These are phyloP conservation scores for Oryzias melastigma DNA, from an alignment of 2,113 vertebrate species.

Conservation along the genomic window DNA sequence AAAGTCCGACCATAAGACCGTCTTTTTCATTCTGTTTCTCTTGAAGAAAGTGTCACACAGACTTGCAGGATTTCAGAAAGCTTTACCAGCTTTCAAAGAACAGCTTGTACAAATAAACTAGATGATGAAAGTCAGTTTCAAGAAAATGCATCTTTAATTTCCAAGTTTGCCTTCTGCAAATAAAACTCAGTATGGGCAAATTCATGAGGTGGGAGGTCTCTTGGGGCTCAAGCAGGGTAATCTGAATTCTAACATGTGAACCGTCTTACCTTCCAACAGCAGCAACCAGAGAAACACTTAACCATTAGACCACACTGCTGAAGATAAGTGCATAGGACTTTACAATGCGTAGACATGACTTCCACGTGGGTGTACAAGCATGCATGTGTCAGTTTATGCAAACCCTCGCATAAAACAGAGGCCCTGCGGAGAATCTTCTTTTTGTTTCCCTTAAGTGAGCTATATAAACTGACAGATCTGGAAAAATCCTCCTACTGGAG, in stretches of 20 bases:
- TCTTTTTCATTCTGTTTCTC: no score
- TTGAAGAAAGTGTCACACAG: no score
- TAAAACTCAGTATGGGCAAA: background rate
- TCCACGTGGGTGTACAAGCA: background rate
- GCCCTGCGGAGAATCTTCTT: constrained; percentile 15
- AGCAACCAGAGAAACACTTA: constrained; percentile 6
- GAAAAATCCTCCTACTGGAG: constrained; percentile 55
- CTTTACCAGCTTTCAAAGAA: no score
- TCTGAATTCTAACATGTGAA: background rate
- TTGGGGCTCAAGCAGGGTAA: background rate
- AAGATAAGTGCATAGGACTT: constrained; percentile 6
- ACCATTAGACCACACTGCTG: constrained; percentile 6
- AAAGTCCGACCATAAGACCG: no score
- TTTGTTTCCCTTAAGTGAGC: constrained; percentile 23
- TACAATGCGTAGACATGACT: constrained; percentile 11
- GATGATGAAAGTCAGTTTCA: constrained; percentile 1
- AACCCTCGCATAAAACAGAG: constrained; percentile 16
- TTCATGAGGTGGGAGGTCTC: background rate
- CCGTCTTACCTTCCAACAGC: background rate
- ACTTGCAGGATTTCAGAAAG: no score
- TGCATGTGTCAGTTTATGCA: constrained; percentile 12
- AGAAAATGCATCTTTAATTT: constrained; percentile 3
- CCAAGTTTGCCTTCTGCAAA: background rate
- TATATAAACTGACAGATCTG: constrained; percentile 59
- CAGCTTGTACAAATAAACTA: background rate